These are phyloP conservation scores for Cinclus mexicanus DNA, from an alignment of 2,113 vertebrate genomes.

Conservation along the genomic window DNA sequence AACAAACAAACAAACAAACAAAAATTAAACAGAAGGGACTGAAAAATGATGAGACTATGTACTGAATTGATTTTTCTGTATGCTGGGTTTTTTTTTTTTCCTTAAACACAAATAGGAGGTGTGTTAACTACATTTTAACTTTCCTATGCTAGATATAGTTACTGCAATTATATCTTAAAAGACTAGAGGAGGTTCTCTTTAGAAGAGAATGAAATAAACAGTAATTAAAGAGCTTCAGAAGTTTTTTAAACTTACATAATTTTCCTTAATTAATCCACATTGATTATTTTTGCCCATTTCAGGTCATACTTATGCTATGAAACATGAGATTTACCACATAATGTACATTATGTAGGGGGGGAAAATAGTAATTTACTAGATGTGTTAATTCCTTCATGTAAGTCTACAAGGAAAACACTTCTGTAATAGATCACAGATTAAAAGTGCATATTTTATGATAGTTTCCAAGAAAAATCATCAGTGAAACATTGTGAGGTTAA, in stretches of 20 bases:
- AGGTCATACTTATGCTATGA: not conserved
- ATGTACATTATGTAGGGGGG: not conserved
- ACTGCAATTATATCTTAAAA: not conserved
- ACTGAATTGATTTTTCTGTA: not conserved
- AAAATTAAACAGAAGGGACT: too few species aligned
- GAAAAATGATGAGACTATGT: accelerated
- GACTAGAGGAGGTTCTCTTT: not conserved
- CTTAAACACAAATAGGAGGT: not conserved
- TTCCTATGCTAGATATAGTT: not conserved
- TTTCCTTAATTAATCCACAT: not conserved
- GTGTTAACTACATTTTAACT: not conserved
- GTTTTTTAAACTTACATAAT: not conserved
- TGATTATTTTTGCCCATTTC: not conserved
- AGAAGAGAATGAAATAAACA: not conserved
- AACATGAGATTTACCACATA: not conserved
- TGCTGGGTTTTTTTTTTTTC: accelerated
- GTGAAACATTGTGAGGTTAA: not conserved
- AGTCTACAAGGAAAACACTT: not conserved
- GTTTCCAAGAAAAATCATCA: not conserved
- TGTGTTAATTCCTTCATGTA: not conserved
- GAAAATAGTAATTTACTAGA: not conserved
- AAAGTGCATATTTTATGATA: not conserved
- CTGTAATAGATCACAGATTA: not conserved
- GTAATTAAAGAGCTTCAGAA: not conserved
- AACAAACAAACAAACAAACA: accelerated